These are phyloP conservation scores for Carassius gibelio DNA, from an alignment of 2,113 vertebrate species.

Conservation along the genomic window DNA sequence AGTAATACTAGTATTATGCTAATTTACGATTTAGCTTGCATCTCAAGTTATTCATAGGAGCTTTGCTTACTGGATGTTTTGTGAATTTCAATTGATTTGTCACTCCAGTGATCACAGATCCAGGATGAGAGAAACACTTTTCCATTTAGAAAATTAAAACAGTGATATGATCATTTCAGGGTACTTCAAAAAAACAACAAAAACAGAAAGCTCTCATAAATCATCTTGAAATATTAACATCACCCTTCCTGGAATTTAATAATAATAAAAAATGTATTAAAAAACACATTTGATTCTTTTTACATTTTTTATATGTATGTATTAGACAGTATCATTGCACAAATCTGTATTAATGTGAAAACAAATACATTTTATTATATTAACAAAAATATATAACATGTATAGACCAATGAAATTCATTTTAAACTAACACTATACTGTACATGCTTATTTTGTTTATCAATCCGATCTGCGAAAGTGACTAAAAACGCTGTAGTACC, in stretches of 20 bases:
- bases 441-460: background rate
- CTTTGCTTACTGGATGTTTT: background rate
- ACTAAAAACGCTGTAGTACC: no score
- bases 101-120: background rate
- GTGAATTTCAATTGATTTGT: constrained; percentile 3
- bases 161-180: background rate
- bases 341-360: background rate
- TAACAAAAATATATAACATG: background rate
- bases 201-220: background rate
- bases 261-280: background rate
- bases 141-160: background rate
- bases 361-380: background rate
- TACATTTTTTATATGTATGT: background rate
- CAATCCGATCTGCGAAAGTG: no score
- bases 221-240: background rate
- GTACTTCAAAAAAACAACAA: background rate
- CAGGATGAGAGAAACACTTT: background rate
- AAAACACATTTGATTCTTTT: background rate
- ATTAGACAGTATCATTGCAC: background rate
- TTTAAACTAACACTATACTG: no score
- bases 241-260: background rate
- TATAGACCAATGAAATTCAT: background rate
- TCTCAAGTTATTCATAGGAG: background rate
- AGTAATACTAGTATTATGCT: background rate
- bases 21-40: background rate